Conservation (phyloP, 1,140 invertebrate genomes). For the Arctopsyche grandis region DNA sequence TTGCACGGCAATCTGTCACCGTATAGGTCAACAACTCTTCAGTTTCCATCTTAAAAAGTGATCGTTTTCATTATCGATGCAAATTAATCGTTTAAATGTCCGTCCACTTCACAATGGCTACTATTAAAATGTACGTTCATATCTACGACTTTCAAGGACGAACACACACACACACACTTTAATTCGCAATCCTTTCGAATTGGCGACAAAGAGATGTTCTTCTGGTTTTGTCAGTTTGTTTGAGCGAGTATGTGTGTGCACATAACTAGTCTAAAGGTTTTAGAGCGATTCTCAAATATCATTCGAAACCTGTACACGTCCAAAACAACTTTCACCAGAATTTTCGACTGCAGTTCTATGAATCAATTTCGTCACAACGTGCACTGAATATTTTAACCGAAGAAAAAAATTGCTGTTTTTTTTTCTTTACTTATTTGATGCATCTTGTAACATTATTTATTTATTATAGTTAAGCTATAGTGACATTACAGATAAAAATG, state of each 20-base stretch:
- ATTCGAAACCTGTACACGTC: slow-evolving; percentile 7
- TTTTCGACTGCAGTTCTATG: slow-evolving; percentile 28
- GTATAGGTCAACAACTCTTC: slow-evolving; percentile 17
- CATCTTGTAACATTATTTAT: too few species aligned
- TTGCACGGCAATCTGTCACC: neutral
- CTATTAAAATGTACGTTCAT: too few species aligned
- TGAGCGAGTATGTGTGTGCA: neutral
- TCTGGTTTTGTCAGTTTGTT: neutral
- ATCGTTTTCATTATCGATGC: too few species aligned
- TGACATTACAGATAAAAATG: too few species aligned
- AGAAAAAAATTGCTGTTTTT: neutral
- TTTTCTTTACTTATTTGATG: neutral
- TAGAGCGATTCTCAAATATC: slow-evolving; percentile 1
- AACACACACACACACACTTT: too few species aligned
- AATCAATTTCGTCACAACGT: slow-evolving; percentile 9
- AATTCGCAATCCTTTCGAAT: neutral
- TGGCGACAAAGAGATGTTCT: neutral
- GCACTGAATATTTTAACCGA: neutral
- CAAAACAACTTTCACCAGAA: slow-evolving; percentile 38
- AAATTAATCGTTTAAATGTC: too few species aligned
- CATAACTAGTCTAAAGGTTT: slow-evolving; percentile 7
- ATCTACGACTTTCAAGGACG: too few species aligned
- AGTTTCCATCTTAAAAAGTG: neutral
- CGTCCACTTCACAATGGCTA: too few species aligned
- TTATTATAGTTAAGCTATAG: too few species aligned